Base-by-base conservation (phyloP, 2,113 vertebrate species). In the Actinemys pallida region DNA sequence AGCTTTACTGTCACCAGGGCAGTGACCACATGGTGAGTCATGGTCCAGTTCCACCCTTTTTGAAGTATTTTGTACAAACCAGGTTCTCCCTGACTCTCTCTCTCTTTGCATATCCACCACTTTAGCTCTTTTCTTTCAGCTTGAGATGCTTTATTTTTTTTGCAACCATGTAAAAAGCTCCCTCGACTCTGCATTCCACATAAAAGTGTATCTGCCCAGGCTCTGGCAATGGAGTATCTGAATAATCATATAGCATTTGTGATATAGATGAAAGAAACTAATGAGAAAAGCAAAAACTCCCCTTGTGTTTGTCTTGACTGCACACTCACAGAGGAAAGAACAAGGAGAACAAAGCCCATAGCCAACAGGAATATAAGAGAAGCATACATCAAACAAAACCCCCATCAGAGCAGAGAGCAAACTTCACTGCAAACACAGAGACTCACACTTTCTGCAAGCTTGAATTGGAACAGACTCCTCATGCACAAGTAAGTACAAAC, bases 191-290 rank as follows among this genome's bases (percentile, higher is more conserved):
- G 45, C 92, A 20, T 50, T 49, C 5, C 20, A 35, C 54, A 1
- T 72, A 79, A 94, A 27, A 81, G n/a, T 31, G 22, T 5, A 35
- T 0, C 6, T 27, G 42, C 54, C 84, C 56, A 4, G 35, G 59
- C 27, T 4, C 82, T 83, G 45, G 13, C 35, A 85, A 14, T 39
- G 45, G 57, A 56, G 3, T 39, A 29, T 72, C 83, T 69, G 49
- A 89, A 52, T 76, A 84, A 72, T 84, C 78, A 50, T 4, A 47
- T 27, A 89, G 65, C 24, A 52, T 25, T 89, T 19, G 50, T 59
- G 25, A 93, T 29, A 12, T 31, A 59, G 62, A 93, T 83, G 78
- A 94, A 91, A 93, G 88, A 91, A 31, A 87, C 52, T 89, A 20
- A 54, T 62, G 94, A 17, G 93, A 90, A 69, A 86, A 65, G 24